Evolutionary conservation across 2,797 vertebrate genomes (phyloP), one percentile per base, ranked within the genome.

Genomic region (Ispidina picta): DNA sequence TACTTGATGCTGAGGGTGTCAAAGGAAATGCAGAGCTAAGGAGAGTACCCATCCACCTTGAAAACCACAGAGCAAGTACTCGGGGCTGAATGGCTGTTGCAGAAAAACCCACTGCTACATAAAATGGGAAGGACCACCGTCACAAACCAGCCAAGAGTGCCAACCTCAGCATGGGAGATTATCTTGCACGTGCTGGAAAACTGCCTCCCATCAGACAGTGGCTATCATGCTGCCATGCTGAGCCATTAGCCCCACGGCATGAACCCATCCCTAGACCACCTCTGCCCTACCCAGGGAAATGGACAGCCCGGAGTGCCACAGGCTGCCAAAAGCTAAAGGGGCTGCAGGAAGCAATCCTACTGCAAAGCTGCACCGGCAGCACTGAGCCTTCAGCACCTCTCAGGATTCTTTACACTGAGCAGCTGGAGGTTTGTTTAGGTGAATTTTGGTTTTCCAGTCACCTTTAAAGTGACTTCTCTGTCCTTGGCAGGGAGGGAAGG

Each of bases 71-170:
- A 74, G 44, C 31, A 54, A 76, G 51, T 39, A 25, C 56, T 33
- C 1, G 1, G 63, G 29, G 22, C n/a, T 2, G 25, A 66, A 48
- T 2, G 59, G 13, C 2, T 44, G 23, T 44, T 82, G 33, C 46
- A 85, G 59, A 90, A 88, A 59, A 25, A 81, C 4, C n/a, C 41
- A 21, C 56, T 62, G 31, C 64, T 48, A 7, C 2, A 6, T 59
- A 48, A 73, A 76, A 63, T 0, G 3, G 39, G 43, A 29, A 88
- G 33, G 65, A 0, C 0, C 5, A 12, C 2, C 0, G 0, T 2
- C n/a, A 63, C 58, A 74, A 86, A 75, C 6, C 54, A 78, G 56
- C 35, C 2, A 10, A 43, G 43, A 55, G 0, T 14, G 52, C 26
- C 37, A 43, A 33, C n/a, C 41, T 81, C 70, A 22, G 66, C 44